Base-by-base conservation (phyloP, 2,113 vertebrate genomes). In the Phyllopteryx taeniolatus region DNA sequence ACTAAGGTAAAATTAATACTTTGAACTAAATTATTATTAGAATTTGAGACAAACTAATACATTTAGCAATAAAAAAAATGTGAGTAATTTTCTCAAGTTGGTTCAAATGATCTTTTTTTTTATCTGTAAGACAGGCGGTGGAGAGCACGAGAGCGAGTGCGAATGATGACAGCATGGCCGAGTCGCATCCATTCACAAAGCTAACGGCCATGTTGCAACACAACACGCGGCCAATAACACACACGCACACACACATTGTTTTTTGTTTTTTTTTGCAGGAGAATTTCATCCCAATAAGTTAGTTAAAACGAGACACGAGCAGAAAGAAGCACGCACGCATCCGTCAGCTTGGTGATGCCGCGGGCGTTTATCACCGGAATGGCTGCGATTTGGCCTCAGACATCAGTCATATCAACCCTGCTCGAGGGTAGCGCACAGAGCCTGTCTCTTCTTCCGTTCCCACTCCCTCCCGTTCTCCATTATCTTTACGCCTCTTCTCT, bases 361-460 rank as follows among this genome's bases (percentile, higher is more conserved):
- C 53, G 81, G 71, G 83, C 85, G 69, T 90, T 86, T 80, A 86
- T 89, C 85, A 84, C 84, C 65, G 76, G 76, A 82, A 86, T 75
- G 83, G 85, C 83, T 82, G 74, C 78, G 84, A 88, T 86, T 78
- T 79, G 80, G 78, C 81, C 81, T 76, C 79, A 79, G 78, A 82
- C 80, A 72, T 81, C 85, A 78, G 80, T 83, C 83, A 85, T 83
- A 85, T 85, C 75, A 80, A 70, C 76, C 54, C 11, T 39, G 81
- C 82, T 84, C 74, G 67, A 81, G 83, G 84, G 77, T 27, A 78
- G 75, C 73, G 78, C 84, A 78, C 72, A 62, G 75, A 77, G 70
- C 69, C 68, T 59, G 71, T 65, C 67, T 72, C 75, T 71, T 39
- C 61, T 62, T 33, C 70, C 67, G 46, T 74, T 71, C 74, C 0